Evolutionary conservation across 2,888 invertebrate species (phyloP), one percentile per base, ranked within the genome.

Genomic region (Diadegma fenestrale): DNA sequence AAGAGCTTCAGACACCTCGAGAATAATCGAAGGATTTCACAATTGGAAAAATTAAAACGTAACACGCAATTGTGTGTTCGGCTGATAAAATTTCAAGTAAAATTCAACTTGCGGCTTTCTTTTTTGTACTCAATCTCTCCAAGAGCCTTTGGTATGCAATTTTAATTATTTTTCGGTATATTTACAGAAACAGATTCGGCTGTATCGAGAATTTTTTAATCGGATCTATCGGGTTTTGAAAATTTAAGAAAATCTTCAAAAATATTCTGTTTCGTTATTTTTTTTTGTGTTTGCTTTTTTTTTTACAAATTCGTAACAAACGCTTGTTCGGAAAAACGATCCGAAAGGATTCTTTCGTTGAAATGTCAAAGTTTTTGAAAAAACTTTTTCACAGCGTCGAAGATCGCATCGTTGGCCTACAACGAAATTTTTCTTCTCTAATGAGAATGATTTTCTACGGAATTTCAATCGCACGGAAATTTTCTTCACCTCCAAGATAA

Each of bases 291-390:
- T n/a, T 2, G 12, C 30, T 14, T 43, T 64, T 54, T 64, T 76
- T 78, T 41, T 68, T 78, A 78, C 68, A 78, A 78, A 68, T 58
- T 54, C 26, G 41, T 43, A 54, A 75, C 30, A 63, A 30, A 54
- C 41, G 51, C 68, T 26, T 30, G 17, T 30, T n/a, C 37, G 30
- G 76, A 51, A 41, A 12, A 61, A 26, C 37, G 12, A 61, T 61
- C 41, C 43, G 12, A 61, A 43, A 43, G 41, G 12, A 41, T 41
- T 45, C 17, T 63, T 61, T 43, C 61, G 43, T 75, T 61, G 45
- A 61, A 63, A 30, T 75, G 37, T 43, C 26, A 45, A 66, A 26
- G 58, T 58, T 58, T 14, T 58, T 58, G 26, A 19, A 33, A n/a
- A 33, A 33, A 14, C 58, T 51, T 51, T 6, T 30, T 19, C 22